phyloP scores from a whole-genome alignment of 1,140 invertebrate species.

The Eriosoma lanigerum region DNA sequence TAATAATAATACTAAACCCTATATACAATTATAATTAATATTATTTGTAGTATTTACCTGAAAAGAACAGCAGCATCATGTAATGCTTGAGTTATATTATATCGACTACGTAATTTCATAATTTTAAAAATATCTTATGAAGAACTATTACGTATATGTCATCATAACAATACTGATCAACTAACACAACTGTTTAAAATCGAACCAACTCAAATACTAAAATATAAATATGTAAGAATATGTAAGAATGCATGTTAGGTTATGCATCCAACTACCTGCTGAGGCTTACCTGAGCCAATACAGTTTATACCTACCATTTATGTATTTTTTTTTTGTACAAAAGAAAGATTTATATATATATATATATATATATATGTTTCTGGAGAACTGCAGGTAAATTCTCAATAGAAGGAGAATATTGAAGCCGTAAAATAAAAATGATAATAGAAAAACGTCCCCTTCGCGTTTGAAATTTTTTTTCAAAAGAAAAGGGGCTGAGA shows the following conservation, averaged over 20 bases:
- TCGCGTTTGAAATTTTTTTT: neutral
- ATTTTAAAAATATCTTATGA: neutral
- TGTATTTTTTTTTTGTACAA: constrained; percentile 33
- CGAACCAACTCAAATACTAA: constrained; percentile 12
- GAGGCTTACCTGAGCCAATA: neutral
- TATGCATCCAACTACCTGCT: constrained; percentile 31
- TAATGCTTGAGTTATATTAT: neutral
- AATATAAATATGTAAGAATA: neutral
- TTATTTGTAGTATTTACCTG: constrained; percentile 22
- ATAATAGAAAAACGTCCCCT: constrained; percentile 24
- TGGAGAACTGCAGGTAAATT: neutral
- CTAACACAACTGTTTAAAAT: neutral
- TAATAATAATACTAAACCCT: neutral
- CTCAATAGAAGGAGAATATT: neutral
- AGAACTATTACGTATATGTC: neutral
- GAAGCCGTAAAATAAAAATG: constrained; percentile 13
- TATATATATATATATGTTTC: neutral
- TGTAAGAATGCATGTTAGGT: neutral
- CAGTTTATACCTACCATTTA: neutral
- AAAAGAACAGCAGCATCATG: neutral
- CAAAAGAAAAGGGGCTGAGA: constrained; percentile 38
- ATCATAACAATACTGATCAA: neutral
- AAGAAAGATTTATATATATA: constrained; percentile 24
- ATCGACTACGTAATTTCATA: constrained; percentile 10
- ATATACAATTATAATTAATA: neutral